These are phyloP conservation scores for Andrena bicolor DNA, from an alignment of 2,888 invertebrate species.

Conservation along the genomic window DNA sequence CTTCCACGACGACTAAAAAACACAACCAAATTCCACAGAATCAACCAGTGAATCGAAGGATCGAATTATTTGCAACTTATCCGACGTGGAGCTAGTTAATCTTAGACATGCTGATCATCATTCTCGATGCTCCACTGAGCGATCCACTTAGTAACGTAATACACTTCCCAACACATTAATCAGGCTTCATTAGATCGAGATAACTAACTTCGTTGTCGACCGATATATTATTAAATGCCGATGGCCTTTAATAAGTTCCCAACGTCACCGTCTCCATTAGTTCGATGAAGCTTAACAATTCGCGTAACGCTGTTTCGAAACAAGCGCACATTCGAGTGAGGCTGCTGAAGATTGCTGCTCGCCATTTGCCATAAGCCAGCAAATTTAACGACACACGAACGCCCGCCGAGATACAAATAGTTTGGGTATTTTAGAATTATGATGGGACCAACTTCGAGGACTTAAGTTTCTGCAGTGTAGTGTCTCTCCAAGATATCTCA, in stretches of 20 bases:
- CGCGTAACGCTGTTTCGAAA: not conserved
- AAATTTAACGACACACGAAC: too few species aligned
- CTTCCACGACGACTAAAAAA: not conserved
- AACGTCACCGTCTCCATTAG: constrained; percentile 33
- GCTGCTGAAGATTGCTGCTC: not conserved
- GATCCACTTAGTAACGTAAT: constrained; percentile 21
- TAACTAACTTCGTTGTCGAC: constrained; percentile 31
- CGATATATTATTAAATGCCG: constrained; percentile 32
- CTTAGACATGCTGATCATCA: constrained; percentile 28
- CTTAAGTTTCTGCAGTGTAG: not conserved
- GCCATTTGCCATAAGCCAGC: not conserved
- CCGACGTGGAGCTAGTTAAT: constrained; percentile 1
- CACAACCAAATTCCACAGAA: not conserved
- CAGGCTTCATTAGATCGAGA: constrained; percentile 32
- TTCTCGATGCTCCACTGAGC: constrained; percentile 23
- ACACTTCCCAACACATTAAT: constrained; percentile 47
- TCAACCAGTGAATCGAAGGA: not conserved
- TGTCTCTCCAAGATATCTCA: not conserved
- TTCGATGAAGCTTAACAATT: constrained; percentile 24
- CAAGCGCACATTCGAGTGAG: not conserved
- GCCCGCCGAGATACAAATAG: not conserved
- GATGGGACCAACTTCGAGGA: not conserved
- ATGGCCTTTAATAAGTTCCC: constrained; percentile 31
- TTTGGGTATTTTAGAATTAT: not conserved
- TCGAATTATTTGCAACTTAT: constrained; percentile 1